phyloP scores from a whole-genome alignment of 1,140 invertebrate genomes.

The Parapsyche elsis region DNA sequence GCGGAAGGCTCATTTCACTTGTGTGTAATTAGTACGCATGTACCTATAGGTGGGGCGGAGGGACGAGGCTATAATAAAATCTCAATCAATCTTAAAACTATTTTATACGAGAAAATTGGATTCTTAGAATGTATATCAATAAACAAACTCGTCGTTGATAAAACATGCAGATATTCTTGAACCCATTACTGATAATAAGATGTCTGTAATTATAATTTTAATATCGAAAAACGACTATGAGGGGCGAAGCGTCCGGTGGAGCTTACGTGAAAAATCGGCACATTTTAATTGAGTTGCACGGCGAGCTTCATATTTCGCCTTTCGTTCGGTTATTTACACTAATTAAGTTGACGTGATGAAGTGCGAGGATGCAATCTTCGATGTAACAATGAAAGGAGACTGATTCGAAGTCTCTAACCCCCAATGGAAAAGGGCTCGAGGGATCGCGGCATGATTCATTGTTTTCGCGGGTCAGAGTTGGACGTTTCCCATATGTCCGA shows the following conservation, averaged over 20 bases:
- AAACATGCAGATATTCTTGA: no score
- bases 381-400: neutral
- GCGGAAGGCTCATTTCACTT: conserved; percentile 4
- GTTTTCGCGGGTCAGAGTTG: conserved; percentile 51
- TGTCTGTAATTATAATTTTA: no score
- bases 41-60: neutral
- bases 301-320: conserved; percentile 7
- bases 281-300: neutral
- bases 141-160: no score
- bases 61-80: no score
- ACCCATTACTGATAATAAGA: no score
- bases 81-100: no score
- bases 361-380: neutral
- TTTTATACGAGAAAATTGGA: no score
- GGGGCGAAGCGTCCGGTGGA: no score
- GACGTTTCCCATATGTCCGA: conserved; percentile 47
- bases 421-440: neutral
- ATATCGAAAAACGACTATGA: no score
- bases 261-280: neutral
- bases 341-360: conserved; percentile 32
- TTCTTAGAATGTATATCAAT: no score
- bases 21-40: neutral
- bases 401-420: conserved; percentile 8
- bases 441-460: conserved; percentile 46
- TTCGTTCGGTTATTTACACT: conserved; percentile 15